These are phyloP conservation scores for Plemyria rubiginata DNA, from an alignment of 2,888 invertebrate genomes.

Conservation along the genomic window DNA sequence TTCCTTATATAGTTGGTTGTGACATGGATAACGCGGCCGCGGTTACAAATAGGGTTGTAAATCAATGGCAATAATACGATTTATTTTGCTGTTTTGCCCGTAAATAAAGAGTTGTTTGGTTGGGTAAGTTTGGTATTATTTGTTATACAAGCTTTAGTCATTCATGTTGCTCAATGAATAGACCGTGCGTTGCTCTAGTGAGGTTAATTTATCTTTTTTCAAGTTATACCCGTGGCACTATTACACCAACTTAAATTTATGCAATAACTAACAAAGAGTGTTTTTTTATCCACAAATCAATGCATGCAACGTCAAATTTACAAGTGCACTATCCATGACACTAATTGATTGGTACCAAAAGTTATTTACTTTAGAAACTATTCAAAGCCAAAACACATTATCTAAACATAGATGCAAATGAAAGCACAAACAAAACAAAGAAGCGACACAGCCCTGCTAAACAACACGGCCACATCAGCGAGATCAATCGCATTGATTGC, in stretches of 20 bases:
- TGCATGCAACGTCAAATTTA: neutral
- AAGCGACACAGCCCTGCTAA: constrained; percentile 30
- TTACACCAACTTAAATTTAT: neutral
- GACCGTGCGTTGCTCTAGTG: constrained; percentile 1
- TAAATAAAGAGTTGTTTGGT: constrained; percentile 24
- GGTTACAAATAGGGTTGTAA: constrained; percentile 37
- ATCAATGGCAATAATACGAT: constrained; percentile 27
- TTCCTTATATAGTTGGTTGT: constrained; percentile 38
- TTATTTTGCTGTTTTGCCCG: constrained; percentile 23
- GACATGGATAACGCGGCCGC: constrained; percentile 47
- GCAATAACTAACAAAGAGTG: neutral
- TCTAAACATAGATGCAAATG: constrained; percentile 10
- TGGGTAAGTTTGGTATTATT: constrained; percentile 19
- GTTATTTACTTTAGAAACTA: neutral
- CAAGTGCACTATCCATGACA: neutral
- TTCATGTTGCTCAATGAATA: constrained; percentile 6
- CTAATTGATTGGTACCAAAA: neutral
- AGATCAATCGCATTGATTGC: constrained; percentile 46
- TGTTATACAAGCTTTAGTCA: constrained; percentile 13
- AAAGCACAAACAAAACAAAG: constrained; percentile 13
- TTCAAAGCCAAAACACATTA: neutral
- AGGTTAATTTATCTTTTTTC: constrained; percentile 9
- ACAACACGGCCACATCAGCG: constrained; percentile 39
- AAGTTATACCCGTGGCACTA: neutral
- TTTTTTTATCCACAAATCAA: neutral